Evolutionary conservation across 2,113 vertebrate genomes (phyloP), one percentile per base, ranked within the genome.

Genomic region (Grus americana): DNA sequence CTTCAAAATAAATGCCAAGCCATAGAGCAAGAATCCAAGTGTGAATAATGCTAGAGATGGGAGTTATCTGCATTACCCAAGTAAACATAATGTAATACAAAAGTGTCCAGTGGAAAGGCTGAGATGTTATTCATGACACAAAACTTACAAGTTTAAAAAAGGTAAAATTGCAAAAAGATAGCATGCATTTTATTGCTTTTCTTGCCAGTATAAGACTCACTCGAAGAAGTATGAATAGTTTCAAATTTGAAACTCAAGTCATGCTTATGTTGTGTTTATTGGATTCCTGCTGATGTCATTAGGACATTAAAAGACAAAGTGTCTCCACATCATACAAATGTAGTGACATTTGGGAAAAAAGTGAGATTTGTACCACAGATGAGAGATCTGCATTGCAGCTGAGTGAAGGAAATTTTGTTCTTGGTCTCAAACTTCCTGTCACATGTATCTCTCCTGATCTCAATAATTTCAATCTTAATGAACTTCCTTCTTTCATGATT

Each of bases 401-500:
- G 0, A 59, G 29, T 93, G 75, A 96, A 95, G 86, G 83, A 83
- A 93, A 86, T 86, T 96, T 96, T 96, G 83, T 93, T 94, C 92
- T 93, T 72, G 47, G 34, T 65, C 57, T 93, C 87, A 95, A 91
- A 88, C 89, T 95, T 95, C 94, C 92, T 95, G 91, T 94, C 94
- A 95, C 78, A 93, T 85, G 83, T 87, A 79, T 90, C 42, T 79
- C 54, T 87, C 54, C 18, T 3, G 1, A 34, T 71, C 87, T 92
- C 91, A 82, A 62, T 80, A 72, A 86, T 91, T 95, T 91, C 79
- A 82, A 40, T 92, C 78, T 84, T 79, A 49, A 63, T 79, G 50
- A 88, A 90, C 78, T 87, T 95, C 79, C 83, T 95, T 89, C 94
- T 97, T 93, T 97, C 94, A 90, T 95, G 91, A 96, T 91, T 92